A percentile compares a stretch with the other conserved stretches of the same genome.
Evolutionary conservation across 53 echinoderm and acorn worm genomes (phyloP).

Genomic region (Temnopleurus reevesii): DNA sequence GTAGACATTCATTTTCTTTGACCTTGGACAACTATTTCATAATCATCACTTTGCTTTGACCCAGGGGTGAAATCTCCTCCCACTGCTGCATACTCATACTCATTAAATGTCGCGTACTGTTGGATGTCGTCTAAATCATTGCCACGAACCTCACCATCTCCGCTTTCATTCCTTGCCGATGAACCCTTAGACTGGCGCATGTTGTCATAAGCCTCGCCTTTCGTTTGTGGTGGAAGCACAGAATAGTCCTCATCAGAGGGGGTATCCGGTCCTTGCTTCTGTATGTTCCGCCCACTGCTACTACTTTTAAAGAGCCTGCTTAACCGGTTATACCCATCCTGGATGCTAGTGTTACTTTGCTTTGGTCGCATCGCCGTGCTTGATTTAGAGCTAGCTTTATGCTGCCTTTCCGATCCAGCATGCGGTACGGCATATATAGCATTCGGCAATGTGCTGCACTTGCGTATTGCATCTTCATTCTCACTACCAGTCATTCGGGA

Average conservation of each 20-base stretch:
- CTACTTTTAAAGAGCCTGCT: background rate
- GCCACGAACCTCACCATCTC: background rate
- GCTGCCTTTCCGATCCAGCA: background rate
- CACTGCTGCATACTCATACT: background rate
- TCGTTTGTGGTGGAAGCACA: background rate
- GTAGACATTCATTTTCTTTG: background rate
- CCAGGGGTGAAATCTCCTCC: background rate
- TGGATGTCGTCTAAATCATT: no score
- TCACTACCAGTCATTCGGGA: background rate
- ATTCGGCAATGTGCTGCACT: background rate
- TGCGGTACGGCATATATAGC: background rate
- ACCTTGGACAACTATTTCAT: background rate
- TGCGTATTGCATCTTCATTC: background rate
- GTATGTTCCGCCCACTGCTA: background rate
- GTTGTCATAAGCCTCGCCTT: background rate
- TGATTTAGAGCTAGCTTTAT: background rate
- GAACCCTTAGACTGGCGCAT: background rate
- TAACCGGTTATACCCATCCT: background rate
- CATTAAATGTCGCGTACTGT: background rate
- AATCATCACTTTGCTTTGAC: background rate
- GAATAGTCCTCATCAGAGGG: background rate
- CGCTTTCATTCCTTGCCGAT: background rate
- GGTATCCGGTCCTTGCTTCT: background rate
- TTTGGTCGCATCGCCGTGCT: background rate
- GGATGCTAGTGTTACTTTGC: background rate